Evolutionary conservation across 1,140 invertebrate genomes (phyloP).

Genomic region (Drosophila fuyamai): DNA sequence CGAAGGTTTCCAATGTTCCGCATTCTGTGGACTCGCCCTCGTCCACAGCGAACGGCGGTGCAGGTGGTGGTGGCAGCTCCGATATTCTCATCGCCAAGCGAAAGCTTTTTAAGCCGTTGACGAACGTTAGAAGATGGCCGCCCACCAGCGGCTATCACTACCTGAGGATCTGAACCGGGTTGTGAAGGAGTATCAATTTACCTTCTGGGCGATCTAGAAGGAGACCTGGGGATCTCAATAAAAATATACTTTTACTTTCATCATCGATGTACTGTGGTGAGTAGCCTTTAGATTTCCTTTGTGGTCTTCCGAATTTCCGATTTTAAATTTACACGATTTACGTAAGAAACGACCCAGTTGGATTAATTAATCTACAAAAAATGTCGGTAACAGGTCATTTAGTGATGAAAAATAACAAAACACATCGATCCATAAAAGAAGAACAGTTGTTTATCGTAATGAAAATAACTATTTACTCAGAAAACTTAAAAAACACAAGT

Average conservation of each 20-base stretch:
- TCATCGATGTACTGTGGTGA: too few species aligned
- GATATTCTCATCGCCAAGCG: slow-evolving; percentile 77
- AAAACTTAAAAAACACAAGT: background rate
- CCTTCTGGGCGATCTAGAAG: background rate
- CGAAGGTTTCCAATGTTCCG: slow-evolving; percentile 34
- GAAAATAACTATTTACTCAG: slow-evolving; percentile 29
- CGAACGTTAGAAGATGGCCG: slow-evolving; percentile 55
- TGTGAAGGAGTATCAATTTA: background rate
- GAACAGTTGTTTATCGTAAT: too few species aligned
- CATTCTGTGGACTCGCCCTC: slow-evolving; percentile 33
- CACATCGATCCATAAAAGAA: too few species aligned
- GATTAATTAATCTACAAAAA: too few species aligned
- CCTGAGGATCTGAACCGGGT: slow-evolving; percentile 56
- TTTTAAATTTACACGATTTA: background rate
- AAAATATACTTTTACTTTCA: slow-evolving; percentile 3
- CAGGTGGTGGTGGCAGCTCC: slow-evolving; percentile 41
- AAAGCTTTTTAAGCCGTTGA: slow-evolving; percentile 77
- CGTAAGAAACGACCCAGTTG: too few species aligned
- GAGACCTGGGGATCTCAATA: slow-evolving; percentile 31
- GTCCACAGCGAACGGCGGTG: slow-evolving; percentile 32
- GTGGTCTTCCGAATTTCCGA: background rate
- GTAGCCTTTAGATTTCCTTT: background rate
- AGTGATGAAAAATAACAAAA: too few species aligned
- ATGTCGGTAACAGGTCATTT: too few species aligned
- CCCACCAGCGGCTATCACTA: slow-evolving; percentile 61